Evolutionary conservation across 2,888 invertebrate genomes (phyloP).

Genomic region (Megamerina dolium): DNA sequence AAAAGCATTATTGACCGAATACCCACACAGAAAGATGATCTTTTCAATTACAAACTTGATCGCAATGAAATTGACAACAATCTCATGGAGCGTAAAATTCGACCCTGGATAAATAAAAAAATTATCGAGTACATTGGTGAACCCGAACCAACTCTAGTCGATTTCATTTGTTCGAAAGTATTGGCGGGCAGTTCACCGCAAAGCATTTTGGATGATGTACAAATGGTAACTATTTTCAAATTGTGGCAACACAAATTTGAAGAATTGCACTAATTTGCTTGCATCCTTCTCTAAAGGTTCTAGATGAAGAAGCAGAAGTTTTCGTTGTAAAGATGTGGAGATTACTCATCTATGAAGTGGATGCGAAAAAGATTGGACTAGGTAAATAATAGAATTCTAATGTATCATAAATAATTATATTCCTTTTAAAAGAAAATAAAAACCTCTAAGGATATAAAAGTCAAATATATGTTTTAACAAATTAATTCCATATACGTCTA

Average conservation of each 20-base stretch:
- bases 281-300: conserved; percentile 59
- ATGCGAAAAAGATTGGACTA: conserved; percentile 93
- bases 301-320: conserved; percentile 99
- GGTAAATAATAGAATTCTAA: conserved; percentile 65
- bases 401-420: too few species aligned
- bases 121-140: conserved; percentile 99
- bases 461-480: too few species aligned
- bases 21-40: conserved; percentile 92
- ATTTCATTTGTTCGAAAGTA: conserved; percentile 98
- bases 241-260: neutral
- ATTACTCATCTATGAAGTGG: conserved; percentile 97
- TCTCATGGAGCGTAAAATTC: conserved; percentile 91
- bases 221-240: conserved; percentile 68
- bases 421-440: too few species aligned
- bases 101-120: conserved; percentile 99
- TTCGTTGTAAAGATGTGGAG: conserved; percentile 99
- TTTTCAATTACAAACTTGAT: conserved; percentile 92
- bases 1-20: conserved; percentile 97
- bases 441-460: too few species aligned
- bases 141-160: conserved; percentile 96
- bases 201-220: conserved; percentile 94
- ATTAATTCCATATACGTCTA: too few species aligned
- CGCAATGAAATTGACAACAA: conserved; percentile 74
- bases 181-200: conserved; percentile 88
- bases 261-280: neutral